A percentile compares a stretch with the other conserved stretches of the same genome.
Conservation (phyloP, 2,888 invertebrate species). For the Diplazon laetatorius region DNA sequence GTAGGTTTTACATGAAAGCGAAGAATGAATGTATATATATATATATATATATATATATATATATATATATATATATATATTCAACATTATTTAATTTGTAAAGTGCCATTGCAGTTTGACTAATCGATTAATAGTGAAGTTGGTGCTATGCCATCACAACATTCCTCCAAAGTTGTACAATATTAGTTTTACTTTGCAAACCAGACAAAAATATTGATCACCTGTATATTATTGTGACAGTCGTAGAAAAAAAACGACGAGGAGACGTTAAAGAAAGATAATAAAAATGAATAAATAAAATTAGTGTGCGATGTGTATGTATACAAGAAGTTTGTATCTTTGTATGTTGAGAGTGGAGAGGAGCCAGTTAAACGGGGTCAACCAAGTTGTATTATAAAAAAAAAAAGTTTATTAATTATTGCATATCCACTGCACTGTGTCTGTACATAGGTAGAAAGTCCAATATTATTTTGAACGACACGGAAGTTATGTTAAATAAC, state of each 20-base stretch:
- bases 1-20: conserved; percentile 79
- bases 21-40: conserved; percentile 65
- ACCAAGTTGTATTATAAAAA: conserved; percentile 76
- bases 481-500: conserved; percentile 80
- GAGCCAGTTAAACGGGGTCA: conserved; percentile 61
- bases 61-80: conserved; percentile 69
- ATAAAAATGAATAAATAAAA: conserved; percentile 57
- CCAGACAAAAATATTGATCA: conserved; percentile 67
- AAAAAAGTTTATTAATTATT: conserved; percentile 69
- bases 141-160: conserved; percentile 83
- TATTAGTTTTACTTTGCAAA: conserved; percentile 81
- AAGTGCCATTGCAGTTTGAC: conserved; percentile 82
- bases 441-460: conserved; percentile 81
- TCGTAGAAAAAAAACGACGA: conserved; percentile 60
- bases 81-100: conserved; percentile 82
- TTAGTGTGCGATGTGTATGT: conserved; percentile 74
- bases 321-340: conserved; percentile 80
- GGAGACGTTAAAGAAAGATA: conserved; percentile 52
- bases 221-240: conserved; percentile 67
- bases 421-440: conserved; percentile 81
- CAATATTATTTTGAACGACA: conserved; percentile 81
- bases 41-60: conserved; percentile 69
- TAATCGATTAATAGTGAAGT: conserved; percentile 80
- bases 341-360: conserved; percentile 77
- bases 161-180: conserved; percentile 83